A percentile compares a stretch with the other conserved stretches of the same genome.
phyloP scores from a whole-genome alignment of 2,888 invertebrate species.

The Drosophila trichaetosa region DNA sequence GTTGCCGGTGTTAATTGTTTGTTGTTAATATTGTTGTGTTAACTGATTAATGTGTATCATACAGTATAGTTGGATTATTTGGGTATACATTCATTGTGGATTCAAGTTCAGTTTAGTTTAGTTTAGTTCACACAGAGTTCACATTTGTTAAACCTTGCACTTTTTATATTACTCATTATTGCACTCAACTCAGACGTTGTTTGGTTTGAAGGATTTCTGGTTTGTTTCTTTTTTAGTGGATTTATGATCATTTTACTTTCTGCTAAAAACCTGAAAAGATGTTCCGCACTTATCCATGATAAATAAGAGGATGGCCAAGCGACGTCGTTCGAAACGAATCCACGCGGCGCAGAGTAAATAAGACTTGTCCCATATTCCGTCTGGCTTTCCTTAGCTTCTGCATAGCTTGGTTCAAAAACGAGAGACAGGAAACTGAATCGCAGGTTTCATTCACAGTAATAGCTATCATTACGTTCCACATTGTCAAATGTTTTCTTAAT shows the following conservation, averaged over 20 bases:
- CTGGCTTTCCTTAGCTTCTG: neutral
- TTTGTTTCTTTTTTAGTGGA: neutral
- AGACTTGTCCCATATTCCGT: conserved; percentile 1
- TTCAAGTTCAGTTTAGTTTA: conserved; percentile 25
- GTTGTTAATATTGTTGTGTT: conserved; percentile 42
- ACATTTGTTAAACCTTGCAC: conserved; percentile 20
- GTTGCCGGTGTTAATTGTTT: conserved; percentile 15
- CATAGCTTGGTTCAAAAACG: neutral
- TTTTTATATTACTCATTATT: conserved; percentile 3
- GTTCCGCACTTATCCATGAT: neutral
- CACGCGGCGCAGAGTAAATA: neutral
- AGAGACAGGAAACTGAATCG: too few relatives aligned
- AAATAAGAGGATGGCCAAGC: neutral
- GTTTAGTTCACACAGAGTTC: conserved; percentile 28
- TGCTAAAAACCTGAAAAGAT: conserved; percentile 37
- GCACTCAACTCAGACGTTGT: neutral
- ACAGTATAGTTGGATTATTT: conserved; percentile 31
- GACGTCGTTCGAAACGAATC: neutral
- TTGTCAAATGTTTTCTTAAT: neutral
- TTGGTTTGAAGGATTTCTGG: neutral
- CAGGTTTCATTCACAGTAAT: neutral
- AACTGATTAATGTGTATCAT: conserved; percentile 34
- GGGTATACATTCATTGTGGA: conserved; percentile 11
- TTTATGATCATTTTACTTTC: neutral
- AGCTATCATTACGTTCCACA: neutral